phyloP scores from a whole-genome alignment of 1,140 invertebrate genomes.

The Hestina assimilis region DNA sequence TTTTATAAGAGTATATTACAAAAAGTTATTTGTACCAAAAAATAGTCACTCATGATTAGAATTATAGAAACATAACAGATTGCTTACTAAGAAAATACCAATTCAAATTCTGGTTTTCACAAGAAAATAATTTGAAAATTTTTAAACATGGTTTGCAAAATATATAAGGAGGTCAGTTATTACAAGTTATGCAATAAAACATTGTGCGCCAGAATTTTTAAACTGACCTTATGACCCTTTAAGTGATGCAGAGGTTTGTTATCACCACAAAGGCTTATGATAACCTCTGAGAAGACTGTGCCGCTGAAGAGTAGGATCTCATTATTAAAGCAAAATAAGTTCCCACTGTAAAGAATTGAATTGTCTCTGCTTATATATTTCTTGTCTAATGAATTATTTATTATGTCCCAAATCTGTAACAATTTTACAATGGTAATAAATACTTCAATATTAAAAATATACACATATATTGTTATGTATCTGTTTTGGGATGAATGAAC shows the following conservation, averaged over 20 bases:
- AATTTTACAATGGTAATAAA: background rate
- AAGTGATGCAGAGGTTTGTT: slow-evolving; percentile 45
- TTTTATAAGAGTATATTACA: too few relatives aligned
- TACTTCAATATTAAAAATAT: too few relatives aligned
- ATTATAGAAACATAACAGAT: background rate
- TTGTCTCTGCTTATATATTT: slow-evolving; percentile 46
- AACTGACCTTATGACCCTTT: slow-evolving; percentile 57
- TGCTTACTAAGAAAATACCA: background rate
- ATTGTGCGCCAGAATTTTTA: too few relatives aligned
- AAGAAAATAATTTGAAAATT: too few relatives aligned
- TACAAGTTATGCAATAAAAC: too few relatives aligned
- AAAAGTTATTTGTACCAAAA: too few relatives aligned
- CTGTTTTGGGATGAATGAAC: too few relatives aligned
- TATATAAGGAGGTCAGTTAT: too few relatives aligned
- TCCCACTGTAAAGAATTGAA: slow-evolving; percentile 65
- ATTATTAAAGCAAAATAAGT: slow-evolving; percentile 40
- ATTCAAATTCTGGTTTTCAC: too few relatives aligned
- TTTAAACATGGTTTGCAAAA: too few relatives aligned
- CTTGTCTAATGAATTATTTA: slow-evolving; percentile 16
- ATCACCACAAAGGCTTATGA: slow-evolving; percentile 42
- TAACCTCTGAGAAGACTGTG: slow-evolving; percentile 65
- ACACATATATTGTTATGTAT: too few relatives aligned
- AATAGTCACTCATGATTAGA: background rate
- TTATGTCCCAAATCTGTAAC: slow-evolving; percentile 52
- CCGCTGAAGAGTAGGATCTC: slow-evolving; percentile 58